Conservation (phyloP, 1,140 invertebrate genomes). For the Octopus bimaculoides region DNA sequence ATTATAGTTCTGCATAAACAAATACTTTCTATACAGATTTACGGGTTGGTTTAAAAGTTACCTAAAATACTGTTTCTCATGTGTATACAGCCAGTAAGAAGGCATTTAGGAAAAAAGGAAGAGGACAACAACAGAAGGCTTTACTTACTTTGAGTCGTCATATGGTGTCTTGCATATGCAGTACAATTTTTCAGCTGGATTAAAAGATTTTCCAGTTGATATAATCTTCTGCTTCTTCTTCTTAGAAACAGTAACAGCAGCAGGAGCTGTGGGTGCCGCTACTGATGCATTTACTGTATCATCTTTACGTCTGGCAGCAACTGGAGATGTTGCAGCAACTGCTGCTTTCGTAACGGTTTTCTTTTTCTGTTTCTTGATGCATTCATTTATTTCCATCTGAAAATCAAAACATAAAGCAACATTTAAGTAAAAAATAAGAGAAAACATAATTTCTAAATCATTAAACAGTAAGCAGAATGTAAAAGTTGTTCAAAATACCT, state of each 20-base stretch:
- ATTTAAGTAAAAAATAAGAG: not conserved
- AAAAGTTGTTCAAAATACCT: slow-evolving; percentile 16
- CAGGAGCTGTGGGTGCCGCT: slow-evolving; percentile 13
- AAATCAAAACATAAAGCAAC: slow-evolving; percentile 2
- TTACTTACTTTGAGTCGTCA: slow-evolving; percentile 69
- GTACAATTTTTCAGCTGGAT: slow-evolving; percentile 69
- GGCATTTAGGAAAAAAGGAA: too few relatives aligned
- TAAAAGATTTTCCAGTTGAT: slow-evolving; percentile 39
- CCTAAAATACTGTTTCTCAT: too few relatives aligned
- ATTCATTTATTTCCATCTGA: slow-evolving; percentile 19
- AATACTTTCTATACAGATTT: too few relatives aligned
- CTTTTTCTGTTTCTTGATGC: slow-evolving; percentile 26
- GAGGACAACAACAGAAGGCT: not conserved
- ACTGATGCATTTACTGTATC: slow-evolving; percentile 14
- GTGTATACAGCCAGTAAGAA: too few relatives aligned
- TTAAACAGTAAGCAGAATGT: not conserved
- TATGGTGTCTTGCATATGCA: slow-evolving; percentile 93
- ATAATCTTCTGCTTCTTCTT: slow-evolving; percentile 53
- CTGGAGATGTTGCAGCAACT: slow-evolving; percentile 19
- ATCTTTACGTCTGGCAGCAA: slow-evolving; percentile 14
- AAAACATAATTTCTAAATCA: not conserved
- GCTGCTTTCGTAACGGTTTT: slow-evolving; percentile 8
- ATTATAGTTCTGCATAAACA: too few relatives aligned
- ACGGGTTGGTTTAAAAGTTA: too few relatives aligned
- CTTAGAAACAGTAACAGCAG: slow-evolving; percentile 23